These are phyloP conservation scores for Drosophila mojavensis DNA, from an alignment of 1,140 invertebrate species.

Conservation along the genomic window DNA sequence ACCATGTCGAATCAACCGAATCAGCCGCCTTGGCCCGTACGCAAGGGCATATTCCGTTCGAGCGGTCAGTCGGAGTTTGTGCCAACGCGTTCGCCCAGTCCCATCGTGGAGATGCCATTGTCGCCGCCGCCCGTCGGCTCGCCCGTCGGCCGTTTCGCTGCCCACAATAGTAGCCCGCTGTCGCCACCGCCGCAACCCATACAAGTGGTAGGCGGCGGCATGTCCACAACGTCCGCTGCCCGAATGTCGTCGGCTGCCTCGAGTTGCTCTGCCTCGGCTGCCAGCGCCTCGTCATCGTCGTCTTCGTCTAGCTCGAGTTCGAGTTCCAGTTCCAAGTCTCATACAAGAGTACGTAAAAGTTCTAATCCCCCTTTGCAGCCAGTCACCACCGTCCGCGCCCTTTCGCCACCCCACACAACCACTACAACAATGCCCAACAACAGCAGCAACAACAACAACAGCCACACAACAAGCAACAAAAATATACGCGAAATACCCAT, in stretches of 20 bases:
- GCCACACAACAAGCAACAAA: conserved; percentile 47
- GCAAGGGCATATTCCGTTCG: conserved; percentile 87
- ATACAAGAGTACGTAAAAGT: conserved; percentile 80
- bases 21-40: conserved; percentile 88
- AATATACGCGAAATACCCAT: conserved; percentile 83
- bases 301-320: conserved; percentile 50
- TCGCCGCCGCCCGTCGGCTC: conserved; percentile 80
- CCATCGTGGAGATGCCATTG: conserved; percentile 82
- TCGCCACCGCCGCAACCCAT: conserved; percentile 80
- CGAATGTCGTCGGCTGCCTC: conserved; percentile 49
- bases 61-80: conserved; percentile 83
- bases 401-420: conserved; percentile 52
- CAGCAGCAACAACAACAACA: conserved; percentile 23
- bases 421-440: not conserved
- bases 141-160: conserved; percentile 56
- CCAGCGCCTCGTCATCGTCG: conserved; percentile 42
- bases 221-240: conserved; percentile 65
- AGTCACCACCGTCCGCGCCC: conserved; percentile 55
- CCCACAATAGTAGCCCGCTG: conserved; percentile 47
- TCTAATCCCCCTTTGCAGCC: conserved; percentile 78
- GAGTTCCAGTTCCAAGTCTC: conserved; percentile 63
- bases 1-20: conserved; percentile 84
- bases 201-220: conserved; percentile 62
- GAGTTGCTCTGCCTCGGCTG: conserved; percentile 31
- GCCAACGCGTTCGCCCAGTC: conserved; percentile 79